Conservation (phyloP, 1,140 invertebrate genomes). For the Saccostrea glomerata region DNA sequence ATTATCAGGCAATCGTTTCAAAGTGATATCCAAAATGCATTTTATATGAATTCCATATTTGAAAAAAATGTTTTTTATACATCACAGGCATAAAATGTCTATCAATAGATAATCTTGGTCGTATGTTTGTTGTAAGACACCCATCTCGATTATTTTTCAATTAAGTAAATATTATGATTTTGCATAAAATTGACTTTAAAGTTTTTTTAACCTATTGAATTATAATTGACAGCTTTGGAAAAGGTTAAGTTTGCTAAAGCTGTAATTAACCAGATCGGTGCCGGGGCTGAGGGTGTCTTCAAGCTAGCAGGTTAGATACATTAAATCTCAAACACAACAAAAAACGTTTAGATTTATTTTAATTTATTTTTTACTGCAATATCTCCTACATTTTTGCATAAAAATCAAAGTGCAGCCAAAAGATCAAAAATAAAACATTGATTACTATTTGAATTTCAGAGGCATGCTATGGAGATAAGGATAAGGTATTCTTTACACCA, state of each 20-base stretch:
- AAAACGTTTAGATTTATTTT: not conserved
- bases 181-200: too few relatives aligned
- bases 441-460: not conserved
- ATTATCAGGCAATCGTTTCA: too few relatives aligned
- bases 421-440: too few relatives aligned
- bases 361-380: not conserved
- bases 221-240: not conserved
- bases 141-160: too few relatives aligned
- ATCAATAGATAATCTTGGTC: too few relatives aligned
- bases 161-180: too few relatives aligned
- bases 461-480: not conserved
- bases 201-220: not conserved
- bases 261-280: conserved; percentile 1
- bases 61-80: too few relatives aligned
- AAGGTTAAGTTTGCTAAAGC: not conserved
- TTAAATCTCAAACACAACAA: not conserved
- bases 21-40: too few relatives aligned
- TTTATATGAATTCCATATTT: too few relatives aligned
- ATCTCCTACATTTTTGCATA: not conserved
- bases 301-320: not conserved
- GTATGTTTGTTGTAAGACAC: too few relatives aligned
- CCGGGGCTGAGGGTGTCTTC: not conserved
- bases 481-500: not conserved
- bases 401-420: not conserved
- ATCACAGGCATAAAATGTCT: too few relatives aligned